These are phyloP conservation scores for Clarias macrocephalus DNA, from an alignment of 2,113 vertebrate genomes.

Conservation along the genomic window DNA sequence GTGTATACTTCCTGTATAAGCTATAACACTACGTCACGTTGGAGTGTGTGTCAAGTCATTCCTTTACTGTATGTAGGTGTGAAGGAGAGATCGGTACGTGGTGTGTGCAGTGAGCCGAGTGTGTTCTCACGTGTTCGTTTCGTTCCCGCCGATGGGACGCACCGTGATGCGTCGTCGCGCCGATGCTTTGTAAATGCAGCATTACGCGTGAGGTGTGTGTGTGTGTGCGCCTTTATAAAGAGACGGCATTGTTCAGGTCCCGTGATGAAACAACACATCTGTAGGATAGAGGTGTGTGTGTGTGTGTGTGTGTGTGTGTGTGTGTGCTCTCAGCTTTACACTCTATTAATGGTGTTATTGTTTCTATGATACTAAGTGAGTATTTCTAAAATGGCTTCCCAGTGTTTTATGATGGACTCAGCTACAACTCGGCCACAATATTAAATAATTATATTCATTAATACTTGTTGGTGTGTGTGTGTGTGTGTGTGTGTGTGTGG, in stretches of 20 bases:
- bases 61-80: neutral
- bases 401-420: neutral
- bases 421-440: slow-evolving; percentile 28
- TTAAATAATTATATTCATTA: neutral
- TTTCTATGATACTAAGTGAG: slow-evolving; percentile 17
- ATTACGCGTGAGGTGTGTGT: slow-evolving; percentile 64
- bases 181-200: slow-evolving; percentile 61
- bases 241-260: slow-evolving; percentile 56
- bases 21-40: neutral
- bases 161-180: slow-evolving; percentile 17
- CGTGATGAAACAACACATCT: slow-evolving; percentile 43
- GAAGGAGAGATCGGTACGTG: neutral
- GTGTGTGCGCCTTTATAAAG: slow-evolving; percentile 72
- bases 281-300: neutral
- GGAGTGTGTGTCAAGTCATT: neutral
- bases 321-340: slow-evolving; percentile 14
- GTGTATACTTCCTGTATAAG: neutral
- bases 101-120: neutral
- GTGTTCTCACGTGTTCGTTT: slow-evolving; percentile 31
- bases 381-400: slow-evolving; percentile 7
- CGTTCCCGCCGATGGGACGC: neutral
- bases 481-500: no score
- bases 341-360: neutral
- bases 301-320: neutral
- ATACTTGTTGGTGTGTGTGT: neutral